Evolutionary conservation across 2,113 vertebrate species (phyloP), one percentile per base, ranked within the genome.

Genomic region (Turdus rufiventris): DNA sequence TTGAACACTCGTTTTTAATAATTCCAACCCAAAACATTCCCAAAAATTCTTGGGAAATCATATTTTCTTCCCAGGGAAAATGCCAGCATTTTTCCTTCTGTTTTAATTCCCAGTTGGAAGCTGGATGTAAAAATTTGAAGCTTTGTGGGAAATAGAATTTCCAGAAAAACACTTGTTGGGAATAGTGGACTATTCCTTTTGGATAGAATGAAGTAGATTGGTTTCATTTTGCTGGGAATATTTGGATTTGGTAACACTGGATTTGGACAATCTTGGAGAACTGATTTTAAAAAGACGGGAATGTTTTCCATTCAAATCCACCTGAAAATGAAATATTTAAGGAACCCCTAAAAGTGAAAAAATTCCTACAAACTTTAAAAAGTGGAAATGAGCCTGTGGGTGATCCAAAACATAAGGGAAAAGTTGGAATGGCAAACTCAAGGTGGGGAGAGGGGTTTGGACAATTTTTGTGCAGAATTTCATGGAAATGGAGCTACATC

Each of bases 361-460:
- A 92, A 21, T 16, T 42, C 31, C 48, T n/a, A 13, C 3, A 18
- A 50, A 51, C 5, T 4, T 5, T 6, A 29, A 48, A 36, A 42
- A 40, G 1, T 5, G 7, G 18, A 18, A 70, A 70, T 8, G 12
- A 14, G 5, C 3, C 1, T 0, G 0, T 6, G n/a, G 40, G 8
- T 8, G 48, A n/a, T 14, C 21, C 15, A 4, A 36, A 60, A 18
- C 47, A 15, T 7, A 18, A 54, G 26, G 33, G 77, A 34, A 58
- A 67, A 11, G 17, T 2, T 38, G 62, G 80, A 62, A 56, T 14
- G 70, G 23, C 6, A 74, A 81, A 93, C 21, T n/a, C n/a, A 13
- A n/a, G 53, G 29, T 0, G 26, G 18, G 26, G 43, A 36, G 31
- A 19, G 6, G 5, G 6, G 13, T 4, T 21, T 26, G 45, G 53